Conservation (phyloP, 2,113 vertebrate species). For the Cavia porcellus region DNA sequence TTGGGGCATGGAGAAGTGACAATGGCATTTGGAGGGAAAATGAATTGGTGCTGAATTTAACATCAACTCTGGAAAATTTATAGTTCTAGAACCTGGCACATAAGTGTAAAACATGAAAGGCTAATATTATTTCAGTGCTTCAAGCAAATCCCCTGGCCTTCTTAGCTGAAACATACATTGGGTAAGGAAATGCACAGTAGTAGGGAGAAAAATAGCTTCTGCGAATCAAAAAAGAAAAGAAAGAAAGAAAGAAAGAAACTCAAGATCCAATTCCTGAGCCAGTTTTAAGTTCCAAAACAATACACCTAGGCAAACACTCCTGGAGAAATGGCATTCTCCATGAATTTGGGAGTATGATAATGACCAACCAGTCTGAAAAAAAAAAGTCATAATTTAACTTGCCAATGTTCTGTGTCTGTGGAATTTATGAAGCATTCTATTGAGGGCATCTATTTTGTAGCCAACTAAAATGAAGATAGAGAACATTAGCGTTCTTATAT, state of each 20-base stretch:
- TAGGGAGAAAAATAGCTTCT: neutral
- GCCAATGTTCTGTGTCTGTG: neutral
- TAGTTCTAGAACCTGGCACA: constrained; percentile 29
- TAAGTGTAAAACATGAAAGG: constrained; percentile 51
- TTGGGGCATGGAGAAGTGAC: constrained; percentile 49
- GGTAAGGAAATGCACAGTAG: neutral
- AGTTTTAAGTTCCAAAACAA: neutral
- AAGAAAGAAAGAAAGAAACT: neutral
- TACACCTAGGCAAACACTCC: neutral
- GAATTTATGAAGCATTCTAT: neutral
- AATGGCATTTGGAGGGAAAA: constrained; percentile 53
- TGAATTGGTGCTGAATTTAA: constrained; percentile 70
- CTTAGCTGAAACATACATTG: neutral
- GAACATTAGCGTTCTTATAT: neutral
- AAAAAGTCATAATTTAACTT: neutral
- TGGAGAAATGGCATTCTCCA: neutral
- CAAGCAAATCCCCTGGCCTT: neutral
- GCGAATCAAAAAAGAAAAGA: neutral
- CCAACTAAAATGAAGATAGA: neutral
- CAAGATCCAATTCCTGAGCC: neutral
- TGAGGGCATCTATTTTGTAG: neutral
- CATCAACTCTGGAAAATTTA: constrained; percentile 65
- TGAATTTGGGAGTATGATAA: neutral
- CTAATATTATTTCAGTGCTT: constrained; percentile 46
- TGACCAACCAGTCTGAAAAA: neutral